These are phyloP conservation scores for Turritopsis rubra DNA, from an alignment of 30 jellyfish, hydroid and myxozoan species.

Conservation along the genomic window DNA sequence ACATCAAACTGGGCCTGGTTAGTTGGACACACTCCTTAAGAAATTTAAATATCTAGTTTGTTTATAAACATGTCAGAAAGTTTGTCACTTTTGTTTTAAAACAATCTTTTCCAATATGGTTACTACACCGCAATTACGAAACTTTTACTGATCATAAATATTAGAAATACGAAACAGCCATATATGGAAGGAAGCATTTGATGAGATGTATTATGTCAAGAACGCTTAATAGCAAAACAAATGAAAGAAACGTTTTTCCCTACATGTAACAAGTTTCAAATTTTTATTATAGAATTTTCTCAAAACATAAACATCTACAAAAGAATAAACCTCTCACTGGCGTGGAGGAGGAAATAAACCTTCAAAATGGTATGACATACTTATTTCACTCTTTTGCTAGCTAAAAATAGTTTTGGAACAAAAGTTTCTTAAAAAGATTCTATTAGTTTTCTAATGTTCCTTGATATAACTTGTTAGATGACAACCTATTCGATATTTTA, in stretches of 20 bases:
- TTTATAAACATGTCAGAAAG: neutral
- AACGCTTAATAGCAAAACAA: neutral
- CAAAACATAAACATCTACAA: neutral
- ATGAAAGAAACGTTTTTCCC: neutral
- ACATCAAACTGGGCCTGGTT: neutral
- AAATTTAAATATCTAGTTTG: neutral
- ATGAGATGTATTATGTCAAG: neutral
- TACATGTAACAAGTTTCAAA: neutral
- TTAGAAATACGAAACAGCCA: neutral
- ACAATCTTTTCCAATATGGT: neutral
- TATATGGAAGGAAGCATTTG: neutral
- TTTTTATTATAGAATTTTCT: neutral
- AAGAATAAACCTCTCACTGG: neutral
- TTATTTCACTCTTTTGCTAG: too few species aligned
- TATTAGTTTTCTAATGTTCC: too few species aligned
- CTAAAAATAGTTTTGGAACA: too few species aligned
- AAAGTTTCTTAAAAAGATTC: too few species aligned
- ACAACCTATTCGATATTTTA: too few species aligned
- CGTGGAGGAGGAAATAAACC: neutral
- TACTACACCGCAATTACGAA: neutral
- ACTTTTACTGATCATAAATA: neutral
- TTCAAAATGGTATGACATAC: neutral
- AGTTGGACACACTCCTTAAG: neutral
- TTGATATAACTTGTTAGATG: too few species aligned
- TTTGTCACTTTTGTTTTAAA: neutral